phyloP scores from a whole-genome alignment of 2,797 vertebrate genomes.

The Acipenser ruthenus region DNA sequence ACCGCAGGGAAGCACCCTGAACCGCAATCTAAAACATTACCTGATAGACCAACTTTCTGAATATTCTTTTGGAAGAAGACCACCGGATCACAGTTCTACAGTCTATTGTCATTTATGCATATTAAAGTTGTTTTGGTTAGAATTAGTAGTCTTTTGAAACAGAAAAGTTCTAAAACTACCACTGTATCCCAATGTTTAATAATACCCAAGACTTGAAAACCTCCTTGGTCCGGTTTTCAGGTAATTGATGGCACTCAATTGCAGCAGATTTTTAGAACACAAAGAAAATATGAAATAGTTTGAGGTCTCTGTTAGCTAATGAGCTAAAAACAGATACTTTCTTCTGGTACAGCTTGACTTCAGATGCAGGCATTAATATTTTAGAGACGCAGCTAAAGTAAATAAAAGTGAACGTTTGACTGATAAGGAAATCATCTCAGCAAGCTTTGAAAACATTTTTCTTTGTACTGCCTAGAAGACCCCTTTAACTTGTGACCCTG shows the following conservation, averaged over 20 bases:
- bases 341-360: conserved; percentile 41
- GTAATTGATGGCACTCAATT: conserved; percentile 69
- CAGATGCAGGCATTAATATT: conserved; percentile 44
- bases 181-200: conserved; percentile 59
- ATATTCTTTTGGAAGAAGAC: too few species aligned
- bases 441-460: conserved; percentile 35
- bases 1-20: too few species aligned
- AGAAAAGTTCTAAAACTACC: conserved; percentile 28
- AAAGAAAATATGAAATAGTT: conserved; percentile 71
- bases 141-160: too few species aligned
- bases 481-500: conserved; percentile 31
- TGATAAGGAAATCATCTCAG: conserved; percentile 48
- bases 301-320: conserved; percentile 63
- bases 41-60: too few species aligned
- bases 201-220: conserved; percentile 58
- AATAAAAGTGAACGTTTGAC: conserved; percentile 52
- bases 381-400: conserved; percentile 46
- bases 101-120: too few species aligned
- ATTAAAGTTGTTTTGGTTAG: too few species aligned
- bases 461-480: conserved; percentile 37
- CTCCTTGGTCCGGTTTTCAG: conserved; percentile 39
- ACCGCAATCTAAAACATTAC: too few species aligned
- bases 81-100: too few species aligned
- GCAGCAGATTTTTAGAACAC: conserved; percentile 63
- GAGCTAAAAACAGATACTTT: conserved; percentile 52